phyloP scores from a whole-genome alignment of 1,140 invertebrate species.

The Trichomalopsis sarcophagae region DNA sequence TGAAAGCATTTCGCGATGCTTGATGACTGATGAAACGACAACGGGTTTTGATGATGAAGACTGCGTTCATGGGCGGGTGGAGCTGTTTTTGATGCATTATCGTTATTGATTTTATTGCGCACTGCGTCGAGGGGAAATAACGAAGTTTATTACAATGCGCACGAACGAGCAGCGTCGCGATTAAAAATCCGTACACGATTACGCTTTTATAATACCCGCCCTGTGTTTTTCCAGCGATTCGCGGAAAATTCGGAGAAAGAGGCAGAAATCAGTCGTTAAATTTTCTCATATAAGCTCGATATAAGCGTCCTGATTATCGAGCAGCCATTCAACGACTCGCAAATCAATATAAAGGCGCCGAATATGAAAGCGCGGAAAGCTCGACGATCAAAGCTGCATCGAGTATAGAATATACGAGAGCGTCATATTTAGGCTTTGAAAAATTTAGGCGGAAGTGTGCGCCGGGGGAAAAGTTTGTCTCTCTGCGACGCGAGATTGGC shows the following conservation, averaged over 20 bases:
- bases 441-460: background rate
- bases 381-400: no score
- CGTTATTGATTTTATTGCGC: background rate
- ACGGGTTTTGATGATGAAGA: background rate
- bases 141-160: background rate
- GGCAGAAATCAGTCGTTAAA: no score
- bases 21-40: background rate
- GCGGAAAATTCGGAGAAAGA: no score
- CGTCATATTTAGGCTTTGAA: background rate
- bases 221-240: background rate
- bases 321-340: no score
- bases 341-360: no score
- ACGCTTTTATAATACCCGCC: background rate
- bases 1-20: background rate
- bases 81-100: background rate
- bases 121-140: background rate
- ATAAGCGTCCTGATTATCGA: no score
- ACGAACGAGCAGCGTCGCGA: background rate
- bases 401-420: no score
- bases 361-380: no score
- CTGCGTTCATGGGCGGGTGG: background rate
- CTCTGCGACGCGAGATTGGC: background rate
- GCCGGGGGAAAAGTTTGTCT: slow-evolving; percentile 3
- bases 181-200: background rate
- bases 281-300: no score